A percentile compares a stretch with the other conserved stretches of the same genome.
These are phyloP conservation scores for Cyphomyrmex costatus DNA, from an alignment of 1,140 invertebrate species.

Conservation along the genomic window DNA sequence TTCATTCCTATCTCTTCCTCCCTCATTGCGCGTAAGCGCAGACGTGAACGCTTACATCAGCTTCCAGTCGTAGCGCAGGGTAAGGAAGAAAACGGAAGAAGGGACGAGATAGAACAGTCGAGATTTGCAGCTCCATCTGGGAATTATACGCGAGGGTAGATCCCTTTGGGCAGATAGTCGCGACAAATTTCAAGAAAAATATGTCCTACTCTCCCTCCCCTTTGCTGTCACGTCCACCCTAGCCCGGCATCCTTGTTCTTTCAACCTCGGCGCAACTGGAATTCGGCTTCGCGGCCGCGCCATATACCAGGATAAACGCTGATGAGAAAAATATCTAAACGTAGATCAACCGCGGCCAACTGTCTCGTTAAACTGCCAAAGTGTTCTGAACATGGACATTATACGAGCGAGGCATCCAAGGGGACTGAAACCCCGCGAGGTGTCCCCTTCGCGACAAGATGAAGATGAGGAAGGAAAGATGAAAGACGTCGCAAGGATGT, in stretches of 20 bases:
- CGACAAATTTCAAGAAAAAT: slow-evolving; percentile 86
- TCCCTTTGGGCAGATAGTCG: slow-evolving; percentile 82
- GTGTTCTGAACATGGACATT: slow-evolving; percentile 73
- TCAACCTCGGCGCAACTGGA: slow-evolving; percentile 19
- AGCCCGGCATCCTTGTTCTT: slow-evolving; percentile 22
- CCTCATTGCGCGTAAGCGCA: slow-evolving; percentile 64
- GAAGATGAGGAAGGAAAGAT: slow-evolving; percentile 21
- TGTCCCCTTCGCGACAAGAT: background rate
- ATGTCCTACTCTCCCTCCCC: slow-evolving; percentile 72
- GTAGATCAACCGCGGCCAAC: slow-evolving; percentile 82
- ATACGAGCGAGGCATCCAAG: slow-evolving; percentile 57
- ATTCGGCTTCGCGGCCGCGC: slow-evolving; percentile 26
- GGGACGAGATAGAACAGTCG: slow-evolving; percentile 73
- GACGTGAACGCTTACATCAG: slow-evolving; percentile 82
- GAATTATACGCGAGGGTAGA: slow-evolving; percentile 86
- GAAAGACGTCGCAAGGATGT: slow-evolving; percentile 5
- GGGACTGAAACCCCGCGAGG: slow-evolving; percentile 19
- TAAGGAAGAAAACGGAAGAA: background rate
- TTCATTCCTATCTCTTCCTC: background rate
- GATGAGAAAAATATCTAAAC: slow-evolving; percentile 86
- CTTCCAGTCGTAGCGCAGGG: slow-evolving; percentile 36
- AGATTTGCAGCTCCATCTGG: slow-evolving; percentile 82
- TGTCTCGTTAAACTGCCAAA: slow-evolving; percentile 81
- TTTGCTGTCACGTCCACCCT: slow-evolving; percentile 66
- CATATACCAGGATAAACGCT: slow-evolving; percentile 62